Evolutionary conservation across 2,888 invertebrate genomes (phyloP).

Genomic region (Patella depressa): DNA sequence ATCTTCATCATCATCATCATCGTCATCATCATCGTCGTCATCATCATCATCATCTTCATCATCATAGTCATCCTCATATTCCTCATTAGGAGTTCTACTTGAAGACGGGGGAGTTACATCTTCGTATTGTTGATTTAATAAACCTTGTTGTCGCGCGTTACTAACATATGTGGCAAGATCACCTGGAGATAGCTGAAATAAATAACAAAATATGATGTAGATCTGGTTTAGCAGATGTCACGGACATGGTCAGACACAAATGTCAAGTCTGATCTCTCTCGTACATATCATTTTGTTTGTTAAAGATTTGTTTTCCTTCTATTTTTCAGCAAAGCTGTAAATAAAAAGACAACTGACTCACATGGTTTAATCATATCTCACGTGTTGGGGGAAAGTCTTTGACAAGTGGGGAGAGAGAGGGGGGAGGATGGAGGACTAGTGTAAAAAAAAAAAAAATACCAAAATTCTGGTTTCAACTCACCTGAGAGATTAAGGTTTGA

Average conservation of each 20-base stretch:
- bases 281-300: too few relatives aligned
- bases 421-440: too few relatives aligned
- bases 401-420: neutral
- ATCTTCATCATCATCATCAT: conserved; percentile 41
- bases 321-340: too few relatives aligned
- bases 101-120: conserved; percentile 38
- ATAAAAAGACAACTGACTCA: too few relatives aligned
- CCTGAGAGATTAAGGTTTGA: neutral
- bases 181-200: neutral
- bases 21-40: conserved; percentile 46
- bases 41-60: conserved; percentile 44
- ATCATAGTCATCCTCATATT: conserved; percentile 34
- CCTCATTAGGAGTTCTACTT: conserved; percentile 27
- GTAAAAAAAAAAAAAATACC: too few relatives aligned
- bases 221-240: too few relatives aligned
- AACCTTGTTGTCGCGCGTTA: neutral
- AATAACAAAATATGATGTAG: neutral
- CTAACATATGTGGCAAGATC: neutral
- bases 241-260: too few relatives aligned
- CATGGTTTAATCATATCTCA: too few relatives aligned
- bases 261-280: too few relatives aligned
- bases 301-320: too few relatives aligned
- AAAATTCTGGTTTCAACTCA: too few relatives aligned
- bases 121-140: conserved; percentile 19
- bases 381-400: too few relatives aligned